These are phyloP conservation scores for Pipra filicauda DNA, from an alignment of 2,113 vertebrate genomes.

Conservation along the genomic window DNA sequence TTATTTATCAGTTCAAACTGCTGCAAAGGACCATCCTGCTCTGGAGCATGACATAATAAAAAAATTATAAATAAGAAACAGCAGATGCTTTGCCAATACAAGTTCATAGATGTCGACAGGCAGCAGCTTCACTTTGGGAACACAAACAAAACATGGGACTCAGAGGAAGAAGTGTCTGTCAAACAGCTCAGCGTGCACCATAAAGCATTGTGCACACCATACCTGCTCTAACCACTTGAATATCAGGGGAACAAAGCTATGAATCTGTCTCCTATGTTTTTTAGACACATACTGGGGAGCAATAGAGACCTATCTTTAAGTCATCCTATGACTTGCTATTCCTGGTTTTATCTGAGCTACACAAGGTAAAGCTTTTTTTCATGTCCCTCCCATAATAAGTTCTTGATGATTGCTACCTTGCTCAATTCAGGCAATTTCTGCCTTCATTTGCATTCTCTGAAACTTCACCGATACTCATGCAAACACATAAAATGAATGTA, in stretches of 20 bases:
- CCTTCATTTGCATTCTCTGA: not conserved
- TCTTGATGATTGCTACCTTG: not conserved
- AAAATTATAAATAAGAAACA: not conserved
- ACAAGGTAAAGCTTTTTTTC: not conserved
- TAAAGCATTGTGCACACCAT: fast-evolving
- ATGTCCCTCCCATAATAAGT: not conserved
- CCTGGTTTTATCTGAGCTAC: not conserved
- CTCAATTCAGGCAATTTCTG: not conserved
- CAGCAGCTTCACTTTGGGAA: not conserved
- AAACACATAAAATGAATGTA: not conserved
- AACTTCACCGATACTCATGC: not conserved
- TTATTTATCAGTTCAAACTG: not conserved
- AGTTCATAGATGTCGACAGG: not conserved
- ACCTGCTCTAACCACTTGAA: not conserved
- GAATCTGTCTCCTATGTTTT: not conserved
- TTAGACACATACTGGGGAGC: not conserved
- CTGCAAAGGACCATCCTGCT: not conserved
- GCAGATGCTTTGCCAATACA: not conserved
- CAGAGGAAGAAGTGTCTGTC: not conserved
- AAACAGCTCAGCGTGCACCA: not conserved
- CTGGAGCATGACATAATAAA: not conserved
- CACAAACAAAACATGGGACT: not conserved
- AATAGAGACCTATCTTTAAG: not conserved
- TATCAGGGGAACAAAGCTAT: not conserved
- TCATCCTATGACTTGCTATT: not conserved